Percentiles rank a stretch among this genome's conserved stretches.
These are phyloP conservation scores for Omphaloscelis lunosa DNA, from an alignment of 2,888 invertebrate species.

Conservation along the genomic window DNA sequence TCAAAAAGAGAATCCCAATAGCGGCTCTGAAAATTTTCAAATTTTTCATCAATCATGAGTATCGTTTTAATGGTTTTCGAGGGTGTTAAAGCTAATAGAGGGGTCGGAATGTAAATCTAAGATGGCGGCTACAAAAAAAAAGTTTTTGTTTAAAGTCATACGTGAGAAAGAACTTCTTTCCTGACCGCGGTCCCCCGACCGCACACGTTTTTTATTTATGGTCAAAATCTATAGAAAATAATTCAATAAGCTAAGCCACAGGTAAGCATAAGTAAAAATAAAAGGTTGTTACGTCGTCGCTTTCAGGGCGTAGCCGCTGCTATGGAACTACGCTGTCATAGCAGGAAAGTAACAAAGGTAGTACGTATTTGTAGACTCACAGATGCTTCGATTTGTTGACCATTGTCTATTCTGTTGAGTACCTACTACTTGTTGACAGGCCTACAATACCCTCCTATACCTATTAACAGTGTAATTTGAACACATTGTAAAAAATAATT, in stretches of 20 bases:
- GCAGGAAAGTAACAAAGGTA: not conserved
- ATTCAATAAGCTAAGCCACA: too few species aligned
- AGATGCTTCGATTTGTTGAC: not conserved
- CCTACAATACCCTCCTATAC: not conserved
- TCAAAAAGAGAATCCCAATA: too few species aligned
- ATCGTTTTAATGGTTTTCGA: too few species aligned
- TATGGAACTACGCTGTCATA: conserved; percentile 18
- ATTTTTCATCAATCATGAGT: too few species aligned
- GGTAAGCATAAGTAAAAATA: not conserved
- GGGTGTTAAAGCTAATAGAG: too few species aligned
- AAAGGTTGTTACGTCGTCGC: not conserved
- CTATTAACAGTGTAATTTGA: not conserved
- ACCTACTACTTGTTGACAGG: not conserved
- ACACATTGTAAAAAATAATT: not conserved
- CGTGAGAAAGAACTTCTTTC: too few species aligned
- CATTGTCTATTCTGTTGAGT: not conserved
- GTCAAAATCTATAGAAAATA: not conserved
- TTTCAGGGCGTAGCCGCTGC: conserved; percentile 2
- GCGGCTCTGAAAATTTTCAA: too few species aligned
- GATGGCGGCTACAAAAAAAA: too few species aligned
- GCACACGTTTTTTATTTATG: too few species aligned
- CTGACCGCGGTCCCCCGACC: too few species aligned
- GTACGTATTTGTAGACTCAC: not conserved
- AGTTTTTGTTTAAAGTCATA: too few species aligned
- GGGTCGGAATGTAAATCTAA: too few species aligned